Percentiles rank a stretch among this genome's conserved stretches.
phyloP scores from a whole-genome alignment of 2,113 vertebrate genomes.

The Callipepla squamata region DNA sequence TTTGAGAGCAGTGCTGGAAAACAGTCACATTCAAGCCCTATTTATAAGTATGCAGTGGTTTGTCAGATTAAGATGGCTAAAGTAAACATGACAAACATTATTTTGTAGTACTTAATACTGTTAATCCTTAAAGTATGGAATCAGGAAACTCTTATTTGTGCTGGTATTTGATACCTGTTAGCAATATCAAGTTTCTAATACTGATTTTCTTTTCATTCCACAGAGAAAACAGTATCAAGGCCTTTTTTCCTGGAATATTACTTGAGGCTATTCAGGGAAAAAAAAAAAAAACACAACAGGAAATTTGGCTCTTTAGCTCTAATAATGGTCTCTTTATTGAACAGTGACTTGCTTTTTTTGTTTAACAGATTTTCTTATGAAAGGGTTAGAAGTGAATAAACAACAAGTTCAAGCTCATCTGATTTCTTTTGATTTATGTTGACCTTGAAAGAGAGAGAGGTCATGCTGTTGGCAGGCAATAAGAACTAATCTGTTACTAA shows the following conservation, averaged over 20 bases:
- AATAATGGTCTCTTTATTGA: slow-evolving; percentile 42
- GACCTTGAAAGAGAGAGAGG: slow-evolving; percentile 73
- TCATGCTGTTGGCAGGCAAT: slow-evolving; percentile 76
- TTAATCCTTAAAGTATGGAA: slow-evolving; percentile 43
- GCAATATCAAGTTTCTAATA: not conserved
- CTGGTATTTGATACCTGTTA: slow-evolving; percentile 37
- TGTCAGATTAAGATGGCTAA: slow-evolving; percentile 40
- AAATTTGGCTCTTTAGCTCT: slow-evolving; percentile 57
- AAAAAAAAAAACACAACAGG: slow-evolving; percentile 51
- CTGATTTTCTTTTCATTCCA: slow-evolving; percentile 59
- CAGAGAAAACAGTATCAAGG: slow-evolving; percentile 61
- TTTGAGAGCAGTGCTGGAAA: not conserved
- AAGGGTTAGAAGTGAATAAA: slow-evolving; percentile 62
- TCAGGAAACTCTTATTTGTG: slow-evolving; percentile 25
- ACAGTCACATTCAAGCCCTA: not conserved
- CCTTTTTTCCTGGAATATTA: slow-evolving; percentile 53
- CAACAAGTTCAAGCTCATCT: slow-evolving; percentile 58
- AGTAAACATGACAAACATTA: slow-evolving; percentile 35
- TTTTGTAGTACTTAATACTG: slow-evolving; percentile 3
- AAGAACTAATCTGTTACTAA: slow-evolving; percentile 80
- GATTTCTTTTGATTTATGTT: slow-evolving; percentile 77
- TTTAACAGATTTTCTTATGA: slow-evolving; percentile 65
- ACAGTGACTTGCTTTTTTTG: slow-evolving; percentile 3
- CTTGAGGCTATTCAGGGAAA: slow-evolving; percentile 46
- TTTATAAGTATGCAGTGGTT: slow-evolving; percentile 20